Percentiles rank a stretch among this genome's conserved stretches.
Evolutionary conservation across 2,113 vertebrate genomes (phyloP).

Genomic region (Corydoras maculifer): DNA sequence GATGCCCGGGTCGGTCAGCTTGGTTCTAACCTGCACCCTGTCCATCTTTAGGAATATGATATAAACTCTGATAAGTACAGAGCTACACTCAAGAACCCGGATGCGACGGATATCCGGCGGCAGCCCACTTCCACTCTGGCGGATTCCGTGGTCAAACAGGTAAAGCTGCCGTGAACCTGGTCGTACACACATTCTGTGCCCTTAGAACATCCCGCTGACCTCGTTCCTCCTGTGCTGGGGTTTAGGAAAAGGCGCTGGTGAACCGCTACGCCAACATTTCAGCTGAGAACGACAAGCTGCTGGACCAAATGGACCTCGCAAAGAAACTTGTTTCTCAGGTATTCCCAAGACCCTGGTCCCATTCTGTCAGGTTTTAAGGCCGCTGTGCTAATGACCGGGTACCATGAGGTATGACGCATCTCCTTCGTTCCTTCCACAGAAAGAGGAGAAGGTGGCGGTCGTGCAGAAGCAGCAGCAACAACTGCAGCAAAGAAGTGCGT

Average conservation of each 20-base stretch:
- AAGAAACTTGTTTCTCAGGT: too few relatives aligned
- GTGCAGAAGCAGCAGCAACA: slow-evolving; percentile 56
- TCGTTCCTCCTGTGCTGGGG: too few relatives aligned
- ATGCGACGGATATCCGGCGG: slow-evolving; percentile 54
- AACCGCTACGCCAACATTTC: too few relatives aligned
- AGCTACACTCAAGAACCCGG: slow-evolving; percentile 68
- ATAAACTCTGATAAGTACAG: slow-evolving; percentile 75
- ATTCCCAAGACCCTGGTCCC: too few relatives aligned
- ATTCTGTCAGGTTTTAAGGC: too few relatives aligned
- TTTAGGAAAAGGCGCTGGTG: too few relatives aligned
- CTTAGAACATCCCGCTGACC: too few relatives aligned
- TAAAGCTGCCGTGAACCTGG: slow-evolving; percentile 42
- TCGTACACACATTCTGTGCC: not conserved
- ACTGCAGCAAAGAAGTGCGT: slow-evolving; percentile 39
- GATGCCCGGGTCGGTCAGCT: too few relatives aligned
- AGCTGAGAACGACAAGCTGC: too few relatives aligned
- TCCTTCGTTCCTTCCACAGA: not conserved
- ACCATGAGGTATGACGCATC: too few relatives aligned
- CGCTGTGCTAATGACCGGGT: too few relatives aligned
- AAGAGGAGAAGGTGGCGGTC: slow-evolving; percentile 4
- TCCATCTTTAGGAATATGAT: slow-evolving; percentile 76
- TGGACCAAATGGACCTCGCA: too few relatives aligned
- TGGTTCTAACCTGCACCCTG: not conserved
- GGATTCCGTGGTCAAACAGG: slow-evolving; percentile 79
- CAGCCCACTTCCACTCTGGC: slow-evolving; percentile 61